Conservation (phyloP, 2,113 vertebrate genomes). For the Coturnix japonica region DNA sequence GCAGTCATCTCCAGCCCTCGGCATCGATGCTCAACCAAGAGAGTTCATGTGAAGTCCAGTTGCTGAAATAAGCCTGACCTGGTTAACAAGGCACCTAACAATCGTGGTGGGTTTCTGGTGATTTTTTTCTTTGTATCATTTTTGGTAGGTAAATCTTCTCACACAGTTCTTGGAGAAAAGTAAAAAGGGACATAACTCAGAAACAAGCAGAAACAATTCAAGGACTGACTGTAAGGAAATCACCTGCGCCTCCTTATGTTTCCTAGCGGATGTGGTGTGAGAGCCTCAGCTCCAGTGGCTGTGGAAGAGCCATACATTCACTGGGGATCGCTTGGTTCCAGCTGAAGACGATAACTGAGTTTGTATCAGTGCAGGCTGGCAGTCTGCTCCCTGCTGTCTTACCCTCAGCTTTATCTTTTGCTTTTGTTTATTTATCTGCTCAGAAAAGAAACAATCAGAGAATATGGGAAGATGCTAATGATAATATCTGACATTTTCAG, state of each 20-base stretch:
- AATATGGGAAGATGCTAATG: background rate
- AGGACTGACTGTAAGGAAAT: background rate
- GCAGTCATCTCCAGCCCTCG: background rate
- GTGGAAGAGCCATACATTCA: background rate
- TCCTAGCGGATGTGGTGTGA: background rate
- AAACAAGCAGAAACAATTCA: background rate
- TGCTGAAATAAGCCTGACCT: background rate
- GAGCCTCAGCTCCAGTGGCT: accelerated
- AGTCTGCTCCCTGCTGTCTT: background rate
- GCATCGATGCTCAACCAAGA: background rate
- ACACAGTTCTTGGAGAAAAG: background rate
- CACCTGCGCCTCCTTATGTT: background rate
- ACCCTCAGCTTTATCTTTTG: background rate
- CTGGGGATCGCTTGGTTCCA: background rate
- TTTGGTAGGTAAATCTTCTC: background rate
- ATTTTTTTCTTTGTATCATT: background rate
- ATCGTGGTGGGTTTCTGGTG: background rate
- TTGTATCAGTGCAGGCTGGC: background rate
- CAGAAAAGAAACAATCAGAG: background rate
- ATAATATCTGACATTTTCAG: background rate
- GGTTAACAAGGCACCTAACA: background rate
- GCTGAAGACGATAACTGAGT: background rate
- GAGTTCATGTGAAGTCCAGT: background rate
- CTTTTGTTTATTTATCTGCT: background rate
- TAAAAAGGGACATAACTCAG: background rate